A percentile compares a stretch with the other conserved stretches of the same genome.
Conservation (phyloP, 1,140 invertebrate species). For the Pararge aegeria region DNA sequence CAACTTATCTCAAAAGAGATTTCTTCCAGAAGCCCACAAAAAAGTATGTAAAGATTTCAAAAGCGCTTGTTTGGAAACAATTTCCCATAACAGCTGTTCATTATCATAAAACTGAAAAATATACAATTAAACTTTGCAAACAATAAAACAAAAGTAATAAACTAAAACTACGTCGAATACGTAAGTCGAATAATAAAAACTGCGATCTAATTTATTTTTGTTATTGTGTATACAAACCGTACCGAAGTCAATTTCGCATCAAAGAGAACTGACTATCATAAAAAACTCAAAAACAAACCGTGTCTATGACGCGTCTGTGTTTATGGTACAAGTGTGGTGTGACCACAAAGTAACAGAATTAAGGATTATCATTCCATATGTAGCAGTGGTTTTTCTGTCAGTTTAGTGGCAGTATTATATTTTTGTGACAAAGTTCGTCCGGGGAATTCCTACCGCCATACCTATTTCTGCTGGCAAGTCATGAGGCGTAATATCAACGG, state of each 20-base stretch:
- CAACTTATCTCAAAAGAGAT: no score
- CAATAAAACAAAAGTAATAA: not conserved
- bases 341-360: not conserved
- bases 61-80: no score
- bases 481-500: no score
- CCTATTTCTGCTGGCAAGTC: no score
- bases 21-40: no score
- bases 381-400: no score
- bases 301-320: slow-evolving; percentile 3
- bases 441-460: no score
- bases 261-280: not conserved
- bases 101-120: not conserved
- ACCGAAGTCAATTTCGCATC: not conserved
- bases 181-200: not conserved
- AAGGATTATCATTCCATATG: not conserved
- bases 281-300: not conserved
- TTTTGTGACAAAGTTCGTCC: no score
- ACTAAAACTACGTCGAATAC: not conserved
- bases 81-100: no score
- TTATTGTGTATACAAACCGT: not conserved
- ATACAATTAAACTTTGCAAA: not conserved
- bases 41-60: no score
- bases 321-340: not conserved
- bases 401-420: no score
- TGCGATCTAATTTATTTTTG: not conserved